Percentiles rank a stretch among this genome's conserved stretches.
phyloP scores from a whole-genome alignment of 92 coral and sea anemone species.

The Zoanthus gigantus region DNA sequence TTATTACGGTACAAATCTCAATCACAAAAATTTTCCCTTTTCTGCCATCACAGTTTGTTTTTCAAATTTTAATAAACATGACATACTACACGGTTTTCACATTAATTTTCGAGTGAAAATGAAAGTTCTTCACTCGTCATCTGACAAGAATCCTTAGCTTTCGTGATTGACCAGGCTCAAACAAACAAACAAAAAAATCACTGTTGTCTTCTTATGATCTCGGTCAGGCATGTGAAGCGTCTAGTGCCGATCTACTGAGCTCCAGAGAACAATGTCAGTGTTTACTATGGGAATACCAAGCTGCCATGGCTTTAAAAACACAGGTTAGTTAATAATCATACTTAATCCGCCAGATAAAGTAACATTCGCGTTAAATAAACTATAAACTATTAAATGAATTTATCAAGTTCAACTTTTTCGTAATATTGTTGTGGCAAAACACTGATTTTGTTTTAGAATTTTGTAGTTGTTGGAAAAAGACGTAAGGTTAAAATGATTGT shows the following conservation, averaged over 20 bases:
- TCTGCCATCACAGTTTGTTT: too few species aligned
- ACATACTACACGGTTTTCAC: too few species aligned
- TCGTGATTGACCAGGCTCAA: background rate
- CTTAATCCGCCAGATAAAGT: background rate
- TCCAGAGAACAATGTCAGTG: slow-evolving; percentile 91
- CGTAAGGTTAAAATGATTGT: background rate
- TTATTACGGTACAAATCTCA: too few species aligned
- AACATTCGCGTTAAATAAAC: background rate
- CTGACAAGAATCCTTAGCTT: background rate
- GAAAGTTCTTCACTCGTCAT: too few species aligned
- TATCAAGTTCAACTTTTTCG: background rate
- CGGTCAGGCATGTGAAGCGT: slow-evolving; percentile 80
- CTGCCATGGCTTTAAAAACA: slow-evolving; percentile 65
- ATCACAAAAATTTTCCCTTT: too few species aligned
- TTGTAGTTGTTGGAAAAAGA: background rate
- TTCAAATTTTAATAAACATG: too few species aligned
- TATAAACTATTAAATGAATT: background rate
- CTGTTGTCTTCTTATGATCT: background rate
- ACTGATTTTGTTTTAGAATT: background rate
- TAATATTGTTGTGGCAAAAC: background rate
- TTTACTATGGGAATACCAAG: slow-evolving; percentile 90
- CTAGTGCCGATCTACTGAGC: slow-evolving; percentile 73
- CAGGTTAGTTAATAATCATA: slow-evolving; percentile 53
- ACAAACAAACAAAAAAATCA: too few species aligned
- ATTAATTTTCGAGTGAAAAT: too few species aligned